phyloP scores from a whole-genome alignment of 2,113 vertebrate species.

The Eonycteris spelaea region DNA sequence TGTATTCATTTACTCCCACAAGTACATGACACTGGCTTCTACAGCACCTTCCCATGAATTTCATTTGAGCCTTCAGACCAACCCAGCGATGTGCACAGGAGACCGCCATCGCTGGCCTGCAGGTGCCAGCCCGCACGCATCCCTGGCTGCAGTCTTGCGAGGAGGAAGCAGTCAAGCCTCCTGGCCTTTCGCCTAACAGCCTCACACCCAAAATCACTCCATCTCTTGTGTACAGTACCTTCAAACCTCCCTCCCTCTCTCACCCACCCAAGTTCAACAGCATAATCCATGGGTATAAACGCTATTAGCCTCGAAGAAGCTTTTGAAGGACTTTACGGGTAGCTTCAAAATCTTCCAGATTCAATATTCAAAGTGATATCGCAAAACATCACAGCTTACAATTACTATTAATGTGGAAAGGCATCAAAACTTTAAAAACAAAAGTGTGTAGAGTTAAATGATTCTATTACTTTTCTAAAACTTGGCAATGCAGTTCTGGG shows the following conservation, averaged over 20 bases:
- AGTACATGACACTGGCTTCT: background rate
- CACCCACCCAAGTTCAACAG: background rate
- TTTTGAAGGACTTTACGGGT: background rate
- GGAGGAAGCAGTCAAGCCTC: background rate
- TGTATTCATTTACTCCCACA: background rate
- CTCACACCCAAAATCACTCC: background rate
- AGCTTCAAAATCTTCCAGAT: background rate
- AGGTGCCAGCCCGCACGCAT: fast-evolving
- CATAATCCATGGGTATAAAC: background rate
- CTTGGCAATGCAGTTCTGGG: background rate
- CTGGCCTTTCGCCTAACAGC: background rate
- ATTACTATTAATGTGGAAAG: background rate
- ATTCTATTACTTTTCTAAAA: background rate
- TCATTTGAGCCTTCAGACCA: background rate
- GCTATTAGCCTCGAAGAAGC: background rate
- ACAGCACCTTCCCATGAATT: background rate
- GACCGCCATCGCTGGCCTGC: fast-evolving
- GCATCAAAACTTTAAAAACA: background rate
- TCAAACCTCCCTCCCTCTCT: background rate
- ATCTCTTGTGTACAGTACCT: no score
- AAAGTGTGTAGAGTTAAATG: background rate
- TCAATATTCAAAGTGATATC: background rate
- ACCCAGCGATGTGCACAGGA: fast-evolving
- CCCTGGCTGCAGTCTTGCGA: fast-evolving
- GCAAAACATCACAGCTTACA: background rate